Percentiles rank a stretch among this genome's conserved stretches.
These are phyloP conservation scores for Ephestia elutella DNA, from an alignment of 1,140 invertebrate genomes.

Conservation along the genomic window DNA sequence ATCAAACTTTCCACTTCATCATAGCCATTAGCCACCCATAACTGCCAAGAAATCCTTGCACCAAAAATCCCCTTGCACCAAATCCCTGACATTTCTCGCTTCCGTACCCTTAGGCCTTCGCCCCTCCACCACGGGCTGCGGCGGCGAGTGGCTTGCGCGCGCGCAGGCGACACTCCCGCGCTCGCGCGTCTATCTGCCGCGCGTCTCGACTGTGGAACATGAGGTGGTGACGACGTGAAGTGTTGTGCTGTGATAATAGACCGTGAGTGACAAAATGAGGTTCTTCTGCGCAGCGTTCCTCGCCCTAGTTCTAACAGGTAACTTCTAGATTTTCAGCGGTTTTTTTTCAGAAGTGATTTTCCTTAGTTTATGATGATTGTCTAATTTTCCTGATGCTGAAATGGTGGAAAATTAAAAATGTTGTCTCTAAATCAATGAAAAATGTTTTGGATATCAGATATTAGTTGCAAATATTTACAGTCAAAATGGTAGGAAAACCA, in stretches of 20 bases:
- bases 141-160: conserved; percentile 13
- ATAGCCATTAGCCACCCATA: too few species aligned
- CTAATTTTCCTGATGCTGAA: too few species aligned
- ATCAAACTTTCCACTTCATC: too few species aligned
- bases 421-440: background rate
- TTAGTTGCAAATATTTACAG: too few species aligned
- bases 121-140: conserved; percentile 26
- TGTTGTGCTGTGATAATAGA: conserved; percentile 48
- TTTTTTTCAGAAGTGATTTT: background rate
- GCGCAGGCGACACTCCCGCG: conserved; percentile 38
- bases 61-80: background rate
- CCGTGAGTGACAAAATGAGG: conserved; percentile 52
- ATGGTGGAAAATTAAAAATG: background rate
- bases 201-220: conserved; percentile 45
- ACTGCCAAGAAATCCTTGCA: background rate
- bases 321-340: background rate
- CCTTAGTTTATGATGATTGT: too few species aligned
- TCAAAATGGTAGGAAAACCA: too few species aligned
- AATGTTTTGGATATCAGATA: background rate
- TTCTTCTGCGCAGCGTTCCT: conserved; percentile 43
- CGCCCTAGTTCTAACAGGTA: conserved; percentile 51
- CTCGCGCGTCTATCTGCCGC: conserved; percentile 55
- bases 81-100: conserved; percentile 58
- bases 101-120: conserved; percentile 43
- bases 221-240: conserved; percentile 51